Percentiles rank a stretch among this genome's conserved stretches.
phyloP scores from a whole-genome alignment of 1,140 invertebrate species.

The Drosophila sturtevanti region DNA sequence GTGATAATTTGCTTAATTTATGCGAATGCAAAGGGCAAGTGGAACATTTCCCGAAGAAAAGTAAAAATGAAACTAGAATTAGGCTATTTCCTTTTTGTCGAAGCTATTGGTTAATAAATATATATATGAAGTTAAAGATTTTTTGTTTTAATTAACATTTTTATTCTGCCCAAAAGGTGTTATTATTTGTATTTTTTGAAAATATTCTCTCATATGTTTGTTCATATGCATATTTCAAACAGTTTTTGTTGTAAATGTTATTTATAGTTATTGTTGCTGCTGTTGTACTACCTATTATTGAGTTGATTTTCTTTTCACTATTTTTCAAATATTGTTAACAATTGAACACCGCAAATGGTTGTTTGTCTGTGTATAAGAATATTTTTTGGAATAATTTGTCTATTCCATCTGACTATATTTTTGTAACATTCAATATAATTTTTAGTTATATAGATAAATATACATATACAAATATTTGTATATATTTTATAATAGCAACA shows the following conservation, averaged over 20 bases:
- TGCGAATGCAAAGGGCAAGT: too few species aligned
- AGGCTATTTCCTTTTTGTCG: too few species aligned
- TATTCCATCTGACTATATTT: not conserved
- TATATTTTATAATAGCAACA: not conserved
- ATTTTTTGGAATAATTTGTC: not conserved
- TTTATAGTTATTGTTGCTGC: slow-evolving; percentile 6
- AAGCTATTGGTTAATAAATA: not conserved
- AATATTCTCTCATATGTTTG: slow-evolving; percentile 1
- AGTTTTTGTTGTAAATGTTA: slow-evolving; percentile 4
- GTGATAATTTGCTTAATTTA: too few species aligned
- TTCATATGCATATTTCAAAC: not conserved
- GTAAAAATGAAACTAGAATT: too few species aligned
- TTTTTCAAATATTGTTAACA: slow-evolving; percentile 4
- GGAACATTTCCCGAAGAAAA: too few species aligned
- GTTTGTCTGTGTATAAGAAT: not conserved
- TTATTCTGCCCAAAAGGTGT: slow-evolving; percentile 7
- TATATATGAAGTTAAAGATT: not conserved
- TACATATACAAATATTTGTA: not conserved
- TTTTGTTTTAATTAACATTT: not conserved
- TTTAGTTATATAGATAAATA: not conserved
- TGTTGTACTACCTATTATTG: not conserved
- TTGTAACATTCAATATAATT: slow-evolving; percentile 9
- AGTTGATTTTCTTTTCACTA: not conserved
- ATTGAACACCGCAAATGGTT: not conserved
- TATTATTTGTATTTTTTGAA: not conserved